Base-by-base conservation (phyloP, 2,797 vertebrate genomes). In the Sphenodon punctatus region DNA sequence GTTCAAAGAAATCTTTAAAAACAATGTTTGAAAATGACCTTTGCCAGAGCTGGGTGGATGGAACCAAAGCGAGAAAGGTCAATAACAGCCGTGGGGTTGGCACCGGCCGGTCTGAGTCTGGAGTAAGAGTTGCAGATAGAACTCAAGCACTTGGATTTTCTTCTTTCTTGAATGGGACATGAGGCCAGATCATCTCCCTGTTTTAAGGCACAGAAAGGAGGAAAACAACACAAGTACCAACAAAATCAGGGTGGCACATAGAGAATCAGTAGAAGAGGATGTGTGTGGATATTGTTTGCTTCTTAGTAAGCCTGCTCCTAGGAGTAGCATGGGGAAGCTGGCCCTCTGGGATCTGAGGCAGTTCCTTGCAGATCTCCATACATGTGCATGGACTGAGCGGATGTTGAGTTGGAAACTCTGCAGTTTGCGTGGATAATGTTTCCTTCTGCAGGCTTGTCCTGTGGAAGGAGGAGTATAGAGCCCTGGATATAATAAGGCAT, bases 11-110 rank as follows among this genome's bases (percentile, higher is more conserved):
- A 70, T 45, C 65, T 86, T 69, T 59, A 38, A 51, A 79, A 2
- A n/a, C 73, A 66, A 22, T 51, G 89, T 75, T 67, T 79, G 84
- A 75, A 69, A 90, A 63, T 32, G 67, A 61, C 23, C 65, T 17
- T 5, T 25, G 72, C 75, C 30, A 49, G 45, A 65, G 61, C 49
- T 2, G 3, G 58, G 74, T 34, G 61, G 73, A 65, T 64, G 78
- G 76, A 72, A 66, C 70, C 72, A 73, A 41, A 64, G 85, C 10
- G 2, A 70, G 67, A 55, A 41, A 71, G 58, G 78, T 36, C 69
- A 87, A 23, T n/a, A n/a, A n/a, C n/a, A n/a, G n/a, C n/a, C n/a
- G n/a, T n/a, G 14, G 2, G 73, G 63, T 68, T 71, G 80, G 60
- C 45, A 48, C 63, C 67, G 60, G 1, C 53, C 63, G n/a, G n/a